Evolutionary conservation across 2,797 vertebrate genomes (phyloP).

Genomic region (Potorous gilbertii): DNA sequence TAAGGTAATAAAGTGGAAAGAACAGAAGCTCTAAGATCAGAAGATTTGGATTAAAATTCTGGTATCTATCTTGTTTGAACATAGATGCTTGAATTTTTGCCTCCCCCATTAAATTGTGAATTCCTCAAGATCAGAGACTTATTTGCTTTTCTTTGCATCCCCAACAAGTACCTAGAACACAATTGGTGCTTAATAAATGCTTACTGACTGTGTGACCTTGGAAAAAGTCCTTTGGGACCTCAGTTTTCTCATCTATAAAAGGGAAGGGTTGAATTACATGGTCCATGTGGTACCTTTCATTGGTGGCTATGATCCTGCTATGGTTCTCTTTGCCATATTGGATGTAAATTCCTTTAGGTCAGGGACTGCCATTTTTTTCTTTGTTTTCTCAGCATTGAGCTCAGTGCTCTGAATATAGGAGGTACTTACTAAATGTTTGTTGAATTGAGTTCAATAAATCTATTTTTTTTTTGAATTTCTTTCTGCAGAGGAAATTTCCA

Average conservation of each 20-base stretch:
- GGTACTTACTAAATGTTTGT: background rate
- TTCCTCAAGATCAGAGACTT: background rate
- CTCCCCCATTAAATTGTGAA: background rate
- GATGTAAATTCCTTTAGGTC: background rate
- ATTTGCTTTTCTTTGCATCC: background rate
- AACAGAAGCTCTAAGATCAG: background rate
- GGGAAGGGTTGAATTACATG: background rate
- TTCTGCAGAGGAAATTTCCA: background rate
- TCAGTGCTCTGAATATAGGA: background rate
- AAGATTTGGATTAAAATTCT: background rate
- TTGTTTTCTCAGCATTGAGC: background rate
- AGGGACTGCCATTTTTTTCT: background rate
- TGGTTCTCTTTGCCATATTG: background rate
- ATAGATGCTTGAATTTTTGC: background rate
- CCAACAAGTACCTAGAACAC: background rate
- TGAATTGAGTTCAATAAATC: background rate
- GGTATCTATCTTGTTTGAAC: background rate
- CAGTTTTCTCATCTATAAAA: background rate
- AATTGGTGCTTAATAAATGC: background rate
- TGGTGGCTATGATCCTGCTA: background rate
- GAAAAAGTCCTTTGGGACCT: background rate
- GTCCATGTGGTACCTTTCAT: background rate
- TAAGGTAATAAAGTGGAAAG: background rate
- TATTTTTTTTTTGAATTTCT: background rate
- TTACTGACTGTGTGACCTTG: background rate